Evolutionary conservation across 1,140 invertebrate species (phyloP), one percentile per base, ranked within the genome.

Genomic region (Lasioglossum albipes): DNA sequence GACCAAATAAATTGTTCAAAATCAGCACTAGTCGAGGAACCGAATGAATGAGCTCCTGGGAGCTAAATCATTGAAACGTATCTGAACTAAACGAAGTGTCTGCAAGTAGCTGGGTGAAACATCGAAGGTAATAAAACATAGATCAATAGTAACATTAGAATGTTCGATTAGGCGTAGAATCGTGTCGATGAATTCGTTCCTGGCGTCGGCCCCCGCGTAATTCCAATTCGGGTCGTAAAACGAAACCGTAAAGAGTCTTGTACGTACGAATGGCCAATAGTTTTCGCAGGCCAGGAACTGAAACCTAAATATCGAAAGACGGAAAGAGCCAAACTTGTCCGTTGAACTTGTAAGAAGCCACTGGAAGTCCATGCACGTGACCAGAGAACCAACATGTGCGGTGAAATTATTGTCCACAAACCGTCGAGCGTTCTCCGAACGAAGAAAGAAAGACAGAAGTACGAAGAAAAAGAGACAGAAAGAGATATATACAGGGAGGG

Each of bases 311-410:
- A 85, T 88, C 82, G 76, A 73, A 74, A 83, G 75, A 86, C 84
- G 87, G 81, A 86, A 80, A 77, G 79, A 86, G 75, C 79, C 75
- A 88, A 87, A 87, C 82, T 87, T 87, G 86, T 83, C 69, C 73
- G 86, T 87, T 87, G 84, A 87, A 86, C 86, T 87, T 86, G 82
- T 80, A 88, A 84, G 87, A 87, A 88, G 86, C 75, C 74, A 82
- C 75, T 84, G 79, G 76, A 82, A 82, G 88, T 82, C 79, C 81
- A 85, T 73, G 84, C 84, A 86, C 89, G 89, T 90, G 89, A 90
- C 83, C 66, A 64, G 88, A 65, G 83, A 88, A 64, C 78, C 67
- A 89, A 81, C 81, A 83, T 45, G 73, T 52, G 79, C 69, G 72
- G 89, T 41, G 59, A 79, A 90, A 89, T 66, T 89, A 88, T 90